Conservation (phyloP, 2,797 vertebrate genomes). For the Adelosebastes latens region DNA sequence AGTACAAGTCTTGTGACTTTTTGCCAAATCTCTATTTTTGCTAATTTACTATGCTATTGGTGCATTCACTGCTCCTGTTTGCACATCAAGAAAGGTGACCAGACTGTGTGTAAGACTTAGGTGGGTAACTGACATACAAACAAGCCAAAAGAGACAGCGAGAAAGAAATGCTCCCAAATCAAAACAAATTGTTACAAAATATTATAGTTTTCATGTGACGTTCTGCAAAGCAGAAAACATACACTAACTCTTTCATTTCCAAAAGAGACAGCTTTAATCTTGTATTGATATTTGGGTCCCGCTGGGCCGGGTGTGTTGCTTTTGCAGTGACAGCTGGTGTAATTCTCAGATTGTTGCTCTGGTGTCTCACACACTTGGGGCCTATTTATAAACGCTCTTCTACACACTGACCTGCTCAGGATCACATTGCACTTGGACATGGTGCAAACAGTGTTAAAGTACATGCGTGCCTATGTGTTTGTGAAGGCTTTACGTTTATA, state of each 20-base stretch:
- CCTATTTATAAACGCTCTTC: constrained; percentile 79
- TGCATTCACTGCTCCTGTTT: not conserved
- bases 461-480: constrained; percentile 17
- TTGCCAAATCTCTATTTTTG: not conserved
- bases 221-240: not conserved
- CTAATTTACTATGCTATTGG: not conserved
- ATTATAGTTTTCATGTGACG: not conserved
- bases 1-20: too few species aligned
- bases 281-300: not conserved
- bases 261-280: not conserved
- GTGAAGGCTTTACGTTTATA: not conserved
- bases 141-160: not conserved
- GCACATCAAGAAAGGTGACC: not conserved
- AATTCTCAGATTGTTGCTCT: constrained; percentile 60
- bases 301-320: constrained; percentile 4
- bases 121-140: not conserved
- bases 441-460: constrained; percentile 46
- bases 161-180: not conserved
- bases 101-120: not conserved
- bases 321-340: constrained; percentile 64
- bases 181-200: not conserved
- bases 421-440: constrained; percentile 74
- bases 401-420: constrained; percentile 55
- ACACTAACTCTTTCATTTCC: not conserved
- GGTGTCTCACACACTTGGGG: constrained; percentile 53